Percentiles rank a stretch among this genome's conserved stretches.
These are phyloP conservation scores for Thaumatotibia leucotreta DNA, from an alignment of 1,140 invertebrate species.

Conservation along the genomic window DNA sequence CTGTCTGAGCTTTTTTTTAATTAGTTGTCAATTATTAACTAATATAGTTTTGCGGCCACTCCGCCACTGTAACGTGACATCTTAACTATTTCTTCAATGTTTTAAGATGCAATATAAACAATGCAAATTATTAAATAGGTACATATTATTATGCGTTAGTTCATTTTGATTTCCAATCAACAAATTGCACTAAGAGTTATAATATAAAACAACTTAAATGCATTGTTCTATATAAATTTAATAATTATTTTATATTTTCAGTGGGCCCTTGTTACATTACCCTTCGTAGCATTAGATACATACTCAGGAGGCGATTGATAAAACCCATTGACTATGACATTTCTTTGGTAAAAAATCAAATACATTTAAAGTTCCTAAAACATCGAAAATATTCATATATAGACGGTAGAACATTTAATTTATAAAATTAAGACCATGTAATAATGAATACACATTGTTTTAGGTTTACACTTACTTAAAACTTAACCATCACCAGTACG, in stretches of 20 bases:
- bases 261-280: neutral
- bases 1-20: no score
- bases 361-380: neutral
- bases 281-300: neutral
- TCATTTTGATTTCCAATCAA: neutral
- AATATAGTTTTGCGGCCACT: no score
- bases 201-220: neutral
- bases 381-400: neutral
- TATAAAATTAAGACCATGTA: neutral
- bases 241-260: neutral
- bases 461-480: neutral
- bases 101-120: neutral
- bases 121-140: neutral
- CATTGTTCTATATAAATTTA: neutral
- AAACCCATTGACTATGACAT: neutral
- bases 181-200: no score
- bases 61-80: neutral
- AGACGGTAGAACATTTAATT: neutral
- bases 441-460: neutral
- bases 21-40: no score
- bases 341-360: slow-evolving; percentile 9
- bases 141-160: neutral
- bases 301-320: neutral
- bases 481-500: neutral
- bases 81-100: neutral